phyloP scores from a whole-genome alignment of 2,797 vertebrate genomes.

The Microchirus variegatus region DNA sequence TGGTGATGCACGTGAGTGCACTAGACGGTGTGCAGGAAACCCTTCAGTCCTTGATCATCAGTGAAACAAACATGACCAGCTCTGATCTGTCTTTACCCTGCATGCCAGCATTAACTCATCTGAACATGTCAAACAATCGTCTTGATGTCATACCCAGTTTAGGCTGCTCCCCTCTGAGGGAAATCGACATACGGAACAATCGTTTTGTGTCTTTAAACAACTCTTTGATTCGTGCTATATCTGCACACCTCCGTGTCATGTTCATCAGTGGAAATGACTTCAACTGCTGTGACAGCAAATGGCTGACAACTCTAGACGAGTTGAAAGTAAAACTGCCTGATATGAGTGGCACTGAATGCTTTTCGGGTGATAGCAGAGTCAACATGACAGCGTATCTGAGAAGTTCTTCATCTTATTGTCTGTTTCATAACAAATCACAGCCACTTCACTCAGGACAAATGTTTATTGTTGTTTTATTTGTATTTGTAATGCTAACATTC shows the following conservation, averaged over 20 bases:
- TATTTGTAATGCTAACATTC: constrained; percentile 32
- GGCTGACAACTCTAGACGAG: constrained; percentile 60
- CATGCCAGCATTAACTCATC: constrained; percentile 62
- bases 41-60: constrained; percentile 70
- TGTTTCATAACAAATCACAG: constrained; percentile 23
- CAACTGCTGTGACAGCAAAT: constrained; percentile 73
- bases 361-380: constrained; percentile 23
- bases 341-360: constrained; percentile 57
- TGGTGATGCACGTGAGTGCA: constrained; percentile 58
- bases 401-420: constrained; percentile 53
- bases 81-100: constrained; percentile 67
- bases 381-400: constrained; percentile 48
- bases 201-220: constrained; percentile 62
- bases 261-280: constrained; percentile 72
- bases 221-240: constrained; percentile 50
- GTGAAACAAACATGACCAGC: constrained; percentile 65
- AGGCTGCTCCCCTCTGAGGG: constrained; percentile 67
- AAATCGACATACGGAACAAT: constrained; percentile 75
- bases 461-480: constrained; percentile 60
- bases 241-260: constrained; percentile 47
- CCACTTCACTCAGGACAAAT: constrained; percentile 50
- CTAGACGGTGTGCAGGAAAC: constrained; percentile 64
- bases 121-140: constrained; percentile 72
- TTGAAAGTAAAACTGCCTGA: constrained; percentile 59
- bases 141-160: constrained; percentile 61